Evolutionary conservation across 2,797 vertebrate species (phyloP), one percentile per base, ranked within the genome.

Genomic region (Melanotaenia trifasciata): DNA sequence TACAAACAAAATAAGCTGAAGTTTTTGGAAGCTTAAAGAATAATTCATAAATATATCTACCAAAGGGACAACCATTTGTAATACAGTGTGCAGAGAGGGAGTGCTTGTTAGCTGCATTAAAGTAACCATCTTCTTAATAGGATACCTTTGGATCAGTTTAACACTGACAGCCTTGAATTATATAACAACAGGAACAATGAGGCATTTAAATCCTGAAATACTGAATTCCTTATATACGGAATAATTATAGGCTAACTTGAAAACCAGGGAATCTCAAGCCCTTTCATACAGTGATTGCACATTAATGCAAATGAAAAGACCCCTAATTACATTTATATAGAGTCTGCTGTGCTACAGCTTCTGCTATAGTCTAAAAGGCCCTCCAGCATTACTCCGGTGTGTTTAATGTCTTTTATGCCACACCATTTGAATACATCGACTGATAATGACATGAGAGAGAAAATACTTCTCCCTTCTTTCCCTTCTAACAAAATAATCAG

Each of bases 191-290:
- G 20, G 18, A 5, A 20, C 43, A 45, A 45, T 45, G 1, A 20
- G 16, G 5, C 22, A 26, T 54, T 54, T 54, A 24, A 76, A 24
- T 58, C 72, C 35, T 10, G 16, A 59, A 54, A 45, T 6, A 36
- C 20, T 45, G 43, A 47, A 47, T n/a, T 6, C 45, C 9, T 13
- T 38, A 38, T 3, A 38, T 12, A 38, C 3, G 36, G 12, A 38
- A 38, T 38, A 38, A 38, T 38, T 38, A 38, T 13, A 11, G 36
- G 36, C 12, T 38, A 3, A 14, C 12, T 38, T 38, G 10, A 43
- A 43, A 43, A 43, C 40, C 40, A 14, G 4, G 1, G 1, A 50
- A 22, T 50, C 8, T 50, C 8, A 0, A 22, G 18, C n/a, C 10
- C 8, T 22, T 50, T 50, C 45, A 47, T 20, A 47, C 5, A 47